Base-by-base conservation (phyloP, 2,113 vertebrate genomes). In the Arenaria interpres region DNA sequence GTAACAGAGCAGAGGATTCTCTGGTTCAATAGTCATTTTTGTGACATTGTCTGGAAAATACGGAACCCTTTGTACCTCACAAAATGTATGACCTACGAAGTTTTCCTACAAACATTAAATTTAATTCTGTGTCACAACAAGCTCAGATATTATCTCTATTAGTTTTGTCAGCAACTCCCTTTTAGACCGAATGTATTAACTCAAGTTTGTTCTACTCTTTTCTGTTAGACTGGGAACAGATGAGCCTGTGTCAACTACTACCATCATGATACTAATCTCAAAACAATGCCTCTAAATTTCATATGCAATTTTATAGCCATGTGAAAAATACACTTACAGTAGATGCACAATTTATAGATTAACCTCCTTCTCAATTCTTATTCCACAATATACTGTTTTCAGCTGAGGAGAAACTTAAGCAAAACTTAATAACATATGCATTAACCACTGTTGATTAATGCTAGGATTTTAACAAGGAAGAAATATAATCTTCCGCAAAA, bases 401-500 rank as follows among this genome's bases (percentile, higher is more conserved):
- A 75, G 39, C 25, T 45, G 33, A 85, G 53, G 5, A 76, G 33
- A 89, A 59, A n/a, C n/a, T n/a, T n/a, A n/a, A n/a, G 54, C 73
- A 85, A 69, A 85, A 64, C 24, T 50, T 85, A 57, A 69, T n/a
- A 78, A 43, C 15, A 59, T 78, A 62, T 15, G 84, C 41, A 87
- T 62, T 57, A 94, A 62, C 5, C 35, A 78, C 81, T 56, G 88
- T 25, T 96, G 93, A 97, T 97, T 95, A 95, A 86, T 94, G 43
- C 23, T 84, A 93, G 84, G 71, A 54, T 76, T 97, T 97, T 80
- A 93, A 91, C 53, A 79, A 94, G 88, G 51, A 94, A 95, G 39
- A 97, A 95, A 90, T 60, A 81, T 33, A 96, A 96, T 93, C 68
- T 79, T 53, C 17, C 97, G 78, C 64, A 91, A 97, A 98, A 95